A percentile compares a stretch with the other conserved stretches of the same genome.
Conservation (phyloP, 2,797 vertebrate species). For the Centropyge bicolor region DNA sequence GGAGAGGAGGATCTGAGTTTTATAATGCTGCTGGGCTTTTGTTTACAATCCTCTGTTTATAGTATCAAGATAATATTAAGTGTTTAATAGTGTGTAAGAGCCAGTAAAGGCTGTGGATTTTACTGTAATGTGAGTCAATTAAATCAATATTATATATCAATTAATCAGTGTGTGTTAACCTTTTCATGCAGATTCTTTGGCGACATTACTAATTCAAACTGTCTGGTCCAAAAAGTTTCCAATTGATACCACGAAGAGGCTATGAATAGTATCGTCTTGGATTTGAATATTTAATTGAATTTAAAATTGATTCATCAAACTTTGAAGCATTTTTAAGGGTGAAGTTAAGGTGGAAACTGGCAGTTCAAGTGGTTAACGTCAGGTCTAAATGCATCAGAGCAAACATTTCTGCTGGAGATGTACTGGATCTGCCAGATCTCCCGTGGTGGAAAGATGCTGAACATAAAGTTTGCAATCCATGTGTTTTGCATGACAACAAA, state of each 20-base stretch:
- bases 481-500: slow-evolving; percentile 69
- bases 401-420: slow-evolving; percentile 33
- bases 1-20: slow-evolving; percentile 15
- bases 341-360: not conserved
- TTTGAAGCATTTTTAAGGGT: slow-evolving; percentile 17
- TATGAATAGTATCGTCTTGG: not conserved
- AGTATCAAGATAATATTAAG: not conserved
- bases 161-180: slow-evolving; percentile 18
- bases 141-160: slow-evolving; percentile 17
- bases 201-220: not conserved
- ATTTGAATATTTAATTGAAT: slow-evolving; percentile 18
- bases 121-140: slow-evolving; percentile 1
- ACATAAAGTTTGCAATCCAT: slow-evolving; percentile 57
- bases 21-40: slow-evolving; percentile 8
- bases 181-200: not conserved
- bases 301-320: not conserved
- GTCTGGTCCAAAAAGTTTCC: not conserved
- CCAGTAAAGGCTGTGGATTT: not conserved
- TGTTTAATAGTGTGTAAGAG: slow-evolving; percentile 31
- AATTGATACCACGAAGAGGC: not conserved
- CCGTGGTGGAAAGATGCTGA: slow-evolving; percentile 59
- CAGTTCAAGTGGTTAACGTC: slow-evolving; percentile 10
- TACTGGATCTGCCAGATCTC: slow-evolving; percentile 48
- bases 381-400: slow-evolving; percentile 34
- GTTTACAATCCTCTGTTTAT: not conserved